These are phyloP conservation scores for Nymphalis urticae DNA, from an alignment of 2,888 invertebrate species.

Conservation along the genomic window DNA sequence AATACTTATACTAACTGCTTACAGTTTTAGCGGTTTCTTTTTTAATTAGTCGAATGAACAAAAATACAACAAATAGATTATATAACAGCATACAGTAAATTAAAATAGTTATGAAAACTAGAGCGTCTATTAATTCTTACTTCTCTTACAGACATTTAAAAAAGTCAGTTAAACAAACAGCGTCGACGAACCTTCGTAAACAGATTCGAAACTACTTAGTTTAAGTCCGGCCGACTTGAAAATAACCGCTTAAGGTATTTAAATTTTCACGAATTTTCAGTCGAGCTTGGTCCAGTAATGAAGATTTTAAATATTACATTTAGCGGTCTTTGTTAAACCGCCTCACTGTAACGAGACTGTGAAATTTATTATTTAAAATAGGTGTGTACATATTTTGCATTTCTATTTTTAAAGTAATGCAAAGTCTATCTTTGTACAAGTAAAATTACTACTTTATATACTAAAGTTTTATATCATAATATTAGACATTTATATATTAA, in stretches of 20 bases:
- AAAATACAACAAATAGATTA: too few species aligned
- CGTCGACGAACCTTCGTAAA: slow-evolving; percentile 5
- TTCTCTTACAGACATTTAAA: slow-evolving; percentile 14
- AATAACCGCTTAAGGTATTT: slow-evolving; percentile 34
- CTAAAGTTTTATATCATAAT: too few species aligned
- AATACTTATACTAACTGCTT: too few species aligned
- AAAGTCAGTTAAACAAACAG: slow-evolving; percentile 24
- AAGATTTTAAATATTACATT: slow-evolving; percentile 25
- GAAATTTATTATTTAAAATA: slow-evolving; percentile 16
- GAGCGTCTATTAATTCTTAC: neutral
- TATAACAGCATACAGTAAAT: too few species aligned
- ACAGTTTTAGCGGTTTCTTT: too few species aligned
- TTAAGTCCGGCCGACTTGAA: slow-evolving; percentile 29
- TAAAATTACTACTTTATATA: neutral
- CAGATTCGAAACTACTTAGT: slow-evolving; percentile 33
- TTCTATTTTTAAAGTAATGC: neutral
- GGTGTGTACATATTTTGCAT: slow-evolving; percentile 8
- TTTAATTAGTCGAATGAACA: too few species aligned
- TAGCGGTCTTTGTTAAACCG: slow-evolving; percentile 14
- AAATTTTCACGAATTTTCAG: slow-evolving; percentile 33
- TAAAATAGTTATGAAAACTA: neutral
- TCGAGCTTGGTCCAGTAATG: slow-evolving; percentile 23
- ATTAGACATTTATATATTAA: too few species aligned
- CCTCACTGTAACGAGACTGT: slow-evolving; percentile 3
- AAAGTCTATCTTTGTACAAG: neutral